phyloP scores from a whole-genome alignment of 2,888 invertebrate genomes.

The Mesodorylaimus sp. region DNA sequence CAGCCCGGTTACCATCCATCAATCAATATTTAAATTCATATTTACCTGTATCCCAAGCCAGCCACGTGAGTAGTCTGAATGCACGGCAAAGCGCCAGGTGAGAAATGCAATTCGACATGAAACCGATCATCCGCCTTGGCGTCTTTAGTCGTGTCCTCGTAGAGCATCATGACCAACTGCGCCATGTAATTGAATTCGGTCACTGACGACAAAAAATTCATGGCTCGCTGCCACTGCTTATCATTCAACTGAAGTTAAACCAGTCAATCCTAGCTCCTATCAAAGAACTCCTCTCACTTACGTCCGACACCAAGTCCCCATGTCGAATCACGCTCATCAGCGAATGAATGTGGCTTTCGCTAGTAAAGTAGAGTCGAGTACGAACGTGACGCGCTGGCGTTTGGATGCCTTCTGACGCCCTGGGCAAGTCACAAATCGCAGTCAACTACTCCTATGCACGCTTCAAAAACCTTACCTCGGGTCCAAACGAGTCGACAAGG shows the following conservation, averaged over 20 bases:
- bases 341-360: constrained; percentile 96
- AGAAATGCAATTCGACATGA: constrained; percentile 95
- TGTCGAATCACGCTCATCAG: constrained; percentile 70
- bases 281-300: too few species aligned
- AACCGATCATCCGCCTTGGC: constrained; percentile 45
- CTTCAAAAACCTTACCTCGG: too few species aligned
- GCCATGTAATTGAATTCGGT: constrained; percentile 98
- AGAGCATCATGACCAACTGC: constrained; percentile 97
- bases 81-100: constrained; percentile 52
- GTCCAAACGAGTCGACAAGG: constrained; percentile 83
- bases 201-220: constrained; percentile 93
- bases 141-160: constrained; percentile 58
- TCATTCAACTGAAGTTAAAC: too few species aligned
- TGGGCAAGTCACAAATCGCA: too few species aligned
- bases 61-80: constrained; percentile 19
- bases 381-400: constrained; percentile 93
- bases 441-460: too few species aligned
- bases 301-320: constrained; percentile 17
- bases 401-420: constrained; percentile 57
- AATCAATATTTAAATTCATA: too few species aligned
- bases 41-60: constrained; percentile 8
- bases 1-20: too few species aligned
- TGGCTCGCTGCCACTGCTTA: constrained; percentile 92
- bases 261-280: too few species aligned
- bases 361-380: constrained; percentile 92